Base-by-base conservation (phyloP, 2,797 vertebrate genomes). In the Clarias pachynema region DNA sequence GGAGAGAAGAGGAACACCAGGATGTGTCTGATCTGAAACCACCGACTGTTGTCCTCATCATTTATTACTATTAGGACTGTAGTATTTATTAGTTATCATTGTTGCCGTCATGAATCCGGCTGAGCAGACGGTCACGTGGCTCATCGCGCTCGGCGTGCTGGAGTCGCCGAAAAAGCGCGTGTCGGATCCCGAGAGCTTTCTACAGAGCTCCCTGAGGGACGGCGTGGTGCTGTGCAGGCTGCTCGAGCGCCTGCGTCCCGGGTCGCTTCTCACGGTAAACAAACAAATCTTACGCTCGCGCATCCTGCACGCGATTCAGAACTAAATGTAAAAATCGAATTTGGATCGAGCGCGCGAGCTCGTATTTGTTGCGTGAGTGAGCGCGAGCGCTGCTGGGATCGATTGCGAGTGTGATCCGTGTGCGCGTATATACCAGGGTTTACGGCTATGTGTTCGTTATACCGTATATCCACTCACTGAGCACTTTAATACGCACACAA, bases 81-180 rank as follows among this genome's bases (percentile, higher is more conserved):
- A 53, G 40, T 44, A 44, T 44, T 53, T 14, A 53, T 53, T 53
- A 53, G 3, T 53, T 3, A 0, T 14, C 89, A 87, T 90, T 91
- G 89, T 89, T 91, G 87, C 80, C 91, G 92, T 91, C 93, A 96
- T 96, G 98, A 99, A 97, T 96, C 97, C 97, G 77, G 97, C 98
- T 49, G 98, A 99, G 91, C 98, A 99, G 95, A 99, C 97, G 93
- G 97, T 99, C 91, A 99, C 97, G 91, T 99, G 98, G 97, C 93
- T 99, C 88, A 99, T 99, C 72, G 96, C 97, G 90, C 93, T 99
- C 89, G 98, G 98, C 88, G 98, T 99, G 93, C 94, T 99, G 92
- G 97, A 99, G 85, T 99, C 98, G 86, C 98, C 97, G 90, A 99
- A 99, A 94, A 99, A 99, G 90, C 98, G 94, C 92, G 95, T 99